Base-by-base conservation (phyloP, 2,113 vertebrate genomes). In the Balaenoptera acutorostrata region DNA sequence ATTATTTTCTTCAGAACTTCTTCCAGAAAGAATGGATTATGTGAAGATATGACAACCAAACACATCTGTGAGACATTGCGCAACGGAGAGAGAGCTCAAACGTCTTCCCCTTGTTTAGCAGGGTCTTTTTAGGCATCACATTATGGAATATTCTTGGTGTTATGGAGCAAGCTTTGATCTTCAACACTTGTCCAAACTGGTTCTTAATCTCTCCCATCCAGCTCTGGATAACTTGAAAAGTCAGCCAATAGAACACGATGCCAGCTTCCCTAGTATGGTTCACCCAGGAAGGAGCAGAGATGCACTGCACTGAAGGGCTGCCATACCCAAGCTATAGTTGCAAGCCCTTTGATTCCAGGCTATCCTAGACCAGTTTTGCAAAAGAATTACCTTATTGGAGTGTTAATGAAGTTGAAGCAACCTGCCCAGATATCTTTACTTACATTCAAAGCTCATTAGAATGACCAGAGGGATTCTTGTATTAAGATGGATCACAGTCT, bases 301-400 rank as follows among this genome's bases (percentile, higher is more conserved):
- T 69, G 1, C 4, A 49, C 6, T 29, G 2, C 33, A 36, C 0
- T 6, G 8, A 87, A 44, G 6, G 10, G 8, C 2, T 41, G 5
- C 14, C 18, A 33, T 23, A 57, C 6, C 0, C 17, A 44, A 27
- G 13, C 2, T 55, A 80, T 18, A 39, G 15, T 2, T 78, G 9
- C 21, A 90, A 46, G 23, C 13, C 36, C 14, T 4, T 74, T 20
- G 5, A n/a, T 25, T 41, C 5, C 8, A 44, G 0, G 46, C 4
- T 77, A 2, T 52, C 13, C 44, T 59, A 12, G 12, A 41, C 20
- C 4, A 29, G 1, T 36, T 72, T 61, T 75, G n/a, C 6, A 33
- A 0, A 68, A 41, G 12, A 1, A 71, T 0, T 10, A 0, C 2
- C 20, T 78, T 90, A 31, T 5, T 0, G 57, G 14, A 41, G 6